Base-by-base conservation (phyloP, 2,113 vertebrate genomes). In the Panthera uncia region DNA sequence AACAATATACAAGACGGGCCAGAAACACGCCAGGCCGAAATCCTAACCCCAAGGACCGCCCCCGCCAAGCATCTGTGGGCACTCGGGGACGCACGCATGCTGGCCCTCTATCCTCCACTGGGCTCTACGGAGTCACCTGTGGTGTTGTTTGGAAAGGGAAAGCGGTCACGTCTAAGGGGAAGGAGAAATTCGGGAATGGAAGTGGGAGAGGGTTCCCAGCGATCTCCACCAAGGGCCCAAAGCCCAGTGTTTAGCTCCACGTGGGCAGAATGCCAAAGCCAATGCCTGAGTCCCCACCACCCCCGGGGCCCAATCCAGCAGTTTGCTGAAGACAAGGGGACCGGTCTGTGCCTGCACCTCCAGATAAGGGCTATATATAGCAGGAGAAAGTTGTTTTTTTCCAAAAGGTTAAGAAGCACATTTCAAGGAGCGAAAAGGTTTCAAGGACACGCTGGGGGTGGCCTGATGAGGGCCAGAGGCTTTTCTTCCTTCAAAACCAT, bases 281-380 rank as follows among this genome's bases (percentile, higher is more conserved):
- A 2, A 1, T 10, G 48, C 57, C 36, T 52, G 38, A 25, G 45
- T 45, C 15, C 45, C 38, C 19, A 9, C 61, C 63, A 3, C 66
- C 86, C 92, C 41, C 0, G 23, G 79, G 88, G 74, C 69, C 71
- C 81, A 5, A 63, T 91, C 84, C 79, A 1, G 25, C 3, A 6
- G 7, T 12, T 9, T 50, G 33, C 33, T 18, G 16, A 88, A 45
- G 95, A 66, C 82, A 92, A 97, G 94, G 50, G 85, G 92, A 23
- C 86, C 65, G 66, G 95, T 79, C 61, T 50, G 31, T 5, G 12
- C 71, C 92, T 82, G 96, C 73, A 48, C 1, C 3, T 5, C 4
- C 48, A 96, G 97, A 96, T 92, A 87, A 96, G 94, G 79, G 63
- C 94, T 96, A 86, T 76, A n/a, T 45, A 71, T 48, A 95, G 97